A percentile compares a stretch with the other conserved stretches of the same genome.
These are phyloP conservation scores for Solen grandis DNA, from an alignment of 1,140 invertebrate genomes.

Conservation along the genomic window DNA sequence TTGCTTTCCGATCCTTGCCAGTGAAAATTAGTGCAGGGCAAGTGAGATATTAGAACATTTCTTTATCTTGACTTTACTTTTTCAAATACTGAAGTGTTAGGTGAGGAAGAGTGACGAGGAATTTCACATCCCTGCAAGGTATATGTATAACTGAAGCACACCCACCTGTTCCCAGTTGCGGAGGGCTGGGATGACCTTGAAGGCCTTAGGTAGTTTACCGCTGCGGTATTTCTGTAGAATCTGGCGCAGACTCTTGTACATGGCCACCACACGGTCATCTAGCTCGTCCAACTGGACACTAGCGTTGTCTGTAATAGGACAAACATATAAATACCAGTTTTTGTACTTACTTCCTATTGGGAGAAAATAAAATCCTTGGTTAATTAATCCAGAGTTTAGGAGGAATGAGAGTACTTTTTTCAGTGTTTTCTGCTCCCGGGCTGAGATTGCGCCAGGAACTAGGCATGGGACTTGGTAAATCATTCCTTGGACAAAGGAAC, in stretches of 20 bases:
- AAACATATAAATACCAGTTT: background rate
- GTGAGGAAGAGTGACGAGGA: too few species aligned
- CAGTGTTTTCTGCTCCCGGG: background rate
- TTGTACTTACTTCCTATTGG: background rate
- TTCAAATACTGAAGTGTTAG: too few species aligned
- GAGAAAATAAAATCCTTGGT: background rate
- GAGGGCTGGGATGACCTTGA: conserved; percentile 96
- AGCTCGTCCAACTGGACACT: conserved; percentile 71
- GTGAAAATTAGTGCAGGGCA: too few species aligned
- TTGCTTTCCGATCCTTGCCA: too few species aligned
- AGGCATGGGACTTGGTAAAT: too few species aligned
- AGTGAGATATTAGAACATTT: too few species aligned
- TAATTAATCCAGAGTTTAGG: background rate
- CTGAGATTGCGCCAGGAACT: background rate
- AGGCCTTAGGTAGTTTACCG: conserved; percentile 98
- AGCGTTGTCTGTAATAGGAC: conserved; percentile 63
- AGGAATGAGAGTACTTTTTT: background rate
- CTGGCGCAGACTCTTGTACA: conserved; percentile 92
- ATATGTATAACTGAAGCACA: background rate
- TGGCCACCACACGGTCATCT: conserved; percentile 74
- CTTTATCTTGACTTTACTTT: too few species aligned
- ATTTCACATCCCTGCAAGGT: too few species aligned
- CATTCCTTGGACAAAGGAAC: too few species aligned
- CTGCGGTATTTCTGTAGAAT: conserved; percentile 94
- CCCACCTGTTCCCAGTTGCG: conserved; percentile 94